A percentile compares a stretch with the other conserved stretches of the same genome.
Conservation (phyloP, 2,113 vertebrate genomes). For the Sylvietta virens region DNA sequence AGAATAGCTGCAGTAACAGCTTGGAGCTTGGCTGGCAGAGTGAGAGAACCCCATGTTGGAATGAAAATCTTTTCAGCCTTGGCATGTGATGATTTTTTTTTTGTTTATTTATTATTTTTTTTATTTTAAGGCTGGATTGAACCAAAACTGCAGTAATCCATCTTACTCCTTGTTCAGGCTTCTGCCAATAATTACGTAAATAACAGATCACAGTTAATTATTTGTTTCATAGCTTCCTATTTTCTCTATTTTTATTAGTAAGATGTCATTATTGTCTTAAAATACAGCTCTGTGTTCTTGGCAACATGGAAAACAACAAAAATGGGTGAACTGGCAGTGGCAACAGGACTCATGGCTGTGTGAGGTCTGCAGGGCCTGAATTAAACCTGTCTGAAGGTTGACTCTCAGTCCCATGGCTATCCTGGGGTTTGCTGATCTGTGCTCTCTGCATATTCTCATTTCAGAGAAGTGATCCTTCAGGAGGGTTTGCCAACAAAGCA, state of each 20-base stretch:
- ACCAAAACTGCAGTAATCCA: slow-evolving; percentile 24
- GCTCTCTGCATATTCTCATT: not conserved
- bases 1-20: not conserved
- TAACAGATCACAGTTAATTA: slow-evolving; percentile 13
- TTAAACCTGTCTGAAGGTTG: not conserved
- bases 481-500: not conserved
- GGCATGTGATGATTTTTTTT: slow-evolving; percentile 10
- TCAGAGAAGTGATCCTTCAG: not conserved
- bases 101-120: not conserved
- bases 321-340: not conserved
- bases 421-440: not conserved
- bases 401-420: not conserved
- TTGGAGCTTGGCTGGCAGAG: slow-evolving; percentile 12
- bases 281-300: not conserved
- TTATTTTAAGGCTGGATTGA: slow-evolving; percentile 15
- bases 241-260: not conserved
- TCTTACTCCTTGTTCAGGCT: not conserved
- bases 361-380: not conserved
- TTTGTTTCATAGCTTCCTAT: slow-evolving; percentile 12
- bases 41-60: not conserved
- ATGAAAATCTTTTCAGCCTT: slow-evolving; percentile 56
- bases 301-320: not conserved
- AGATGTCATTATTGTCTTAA: not conserved
- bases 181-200: slow-evolving; percentile 44
- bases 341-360: not conserved